Evolutionary conservation across 1,140 invertebrate genomes (phyloP).

Genomic region (Cydia pomonella): DNA sequence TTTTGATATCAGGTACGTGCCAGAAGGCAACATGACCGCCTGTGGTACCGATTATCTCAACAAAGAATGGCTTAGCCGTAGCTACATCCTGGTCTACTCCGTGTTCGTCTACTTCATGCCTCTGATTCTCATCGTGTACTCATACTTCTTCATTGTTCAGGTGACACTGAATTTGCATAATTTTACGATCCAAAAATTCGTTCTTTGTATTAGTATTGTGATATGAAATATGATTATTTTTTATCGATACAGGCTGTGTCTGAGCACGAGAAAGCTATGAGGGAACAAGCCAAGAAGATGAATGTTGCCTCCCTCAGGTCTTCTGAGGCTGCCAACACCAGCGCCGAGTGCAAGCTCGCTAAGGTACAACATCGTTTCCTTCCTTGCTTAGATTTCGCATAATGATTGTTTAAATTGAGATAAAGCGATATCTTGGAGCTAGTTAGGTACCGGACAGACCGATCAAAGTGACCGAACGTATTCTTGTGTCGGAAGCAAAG

Average conservation of each 20-base stretch:
- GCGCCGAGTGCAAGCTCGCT: conserved; percentile 84
- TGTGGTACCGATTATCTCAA: conserved; percentile 90
- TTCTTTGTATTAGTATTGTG: no score
- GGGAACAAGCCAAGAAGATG: conserved; percentile 88
- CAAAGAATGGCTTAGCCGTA: conserved; percentile 83
- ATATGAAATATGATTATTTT: conserved; percentile 1
- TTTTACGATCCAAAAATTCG: neutral
- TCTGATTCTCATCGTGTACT: conserved; percentile 85
- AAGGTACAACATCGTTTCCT: conserved; percentile 69
- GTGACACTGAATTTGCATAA: conserved; percentile 57
- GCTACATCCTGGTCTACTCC: conserved; percentile 85
- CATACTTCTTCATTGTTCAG: conserved; percentile 87
- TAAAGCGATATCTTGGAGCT: no score
- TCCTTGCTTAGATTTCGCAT: neutral
- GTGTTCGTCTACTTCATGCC: conserved; percentile 84
- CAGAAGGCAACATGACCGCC: conserved; percentile 90
- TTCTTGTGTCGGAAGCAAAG: no score
- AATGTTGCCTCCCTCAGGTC: conserved; percentile 86
- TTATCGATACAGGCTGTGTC: conserved; percentile 81
- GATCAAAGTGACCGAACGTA: no score
- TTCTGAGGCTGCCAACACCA: conserved; percentile 82
- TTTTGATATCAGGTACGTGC: conserved; percentile 83
- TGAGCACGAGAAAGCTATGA: conserved; percentile 86
- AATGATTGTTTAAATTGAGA: neutral
- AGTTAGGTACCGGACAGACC: no score